Evolutionary conservation across 1,140 invertebrate species (phyloP).

Genomic region (Drosophila suzukii): DNA sequence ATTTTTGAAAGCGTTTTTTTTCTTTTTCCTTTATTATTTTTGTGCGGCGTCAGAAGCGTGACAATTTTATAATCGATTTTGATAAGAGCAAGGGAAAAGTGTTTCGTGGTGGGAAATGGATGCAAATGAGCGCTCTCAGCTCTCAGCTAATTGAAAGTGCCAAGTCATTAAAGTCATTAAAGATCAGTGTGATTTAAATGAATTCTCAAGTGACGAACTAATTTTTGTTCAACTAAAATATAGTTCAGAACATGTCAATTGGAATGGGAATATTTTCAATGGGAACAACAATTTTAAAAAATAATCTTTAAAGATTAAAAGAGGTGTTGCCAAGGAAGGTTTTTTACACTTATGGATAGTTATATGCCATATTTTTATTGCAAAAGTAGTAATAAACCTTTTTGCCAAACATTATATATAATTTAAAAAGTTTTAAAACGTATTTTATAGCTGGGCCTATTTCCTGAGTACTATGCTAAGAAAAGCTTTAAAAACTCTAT

Average conservation of each 20-base stretch:
- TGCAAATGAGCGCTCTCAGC: constrained; percentile 23
- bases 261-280: neutral
- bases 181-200: constrained; percentile 12
- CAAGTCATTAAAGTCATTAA: constrained; percentile 11
- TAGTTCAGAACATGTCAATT: neutral
- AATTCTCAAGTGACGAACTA: constrained; percentile 1
- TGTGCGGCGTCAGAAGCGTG: constrained; percentile 37
- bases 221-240: neutral
- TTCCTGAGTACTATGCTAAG: neutral
- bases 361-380: too few relatives aligned
- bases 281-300: too few relatives aligned
- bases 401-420: too few relatives aligned
- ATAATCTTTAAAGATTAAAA: too few relatives aligned
- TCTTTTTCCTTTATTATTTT: constrained; percentile 28
- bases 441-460: too few relatives aligned
- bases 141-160: constrained; percentile 21
- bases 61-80: constrained; percentile 39
- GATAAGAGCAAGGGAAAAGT: constrained; percentile 23
- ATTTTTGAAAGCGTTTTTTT: constrained; percentile 35
- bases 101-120: constrained; percentile 1
- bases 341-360: too few relatives aligned
- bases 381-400: too few relatives aligned
- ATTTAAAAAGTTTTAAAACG: too few relatives aligned
- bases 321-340: too few relatives aligned
- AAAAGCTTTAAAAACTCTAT: neutral